phyloP scores from a whole-genome alignment of 2,797 vertebrate species.

The Clamator glandarius region DNA sequence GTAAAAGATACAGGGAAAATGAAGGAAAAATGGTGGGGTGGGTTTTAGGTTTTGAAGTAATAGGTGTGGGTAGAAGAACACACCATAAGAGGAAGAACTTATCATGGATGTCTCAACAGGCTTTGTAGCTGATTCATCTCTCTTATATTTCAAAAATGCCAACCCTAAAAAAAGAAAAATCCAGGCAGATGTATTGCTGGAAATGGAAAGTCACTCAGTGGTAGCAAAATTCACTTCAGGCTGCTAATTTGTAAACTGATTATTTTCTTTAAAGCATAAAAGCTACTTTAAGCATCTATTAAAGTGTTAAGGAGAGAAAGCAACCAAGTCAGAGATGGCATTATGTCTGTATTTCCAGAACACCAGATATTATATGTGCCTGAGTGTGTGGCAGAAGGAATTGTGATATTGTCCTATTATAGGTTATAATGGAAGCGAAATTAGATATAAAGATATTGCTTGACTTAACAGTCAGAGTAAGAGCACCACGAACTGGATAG shows the following conservation, averaged over 20 bases:
- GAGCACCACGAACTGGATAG: not conserved
- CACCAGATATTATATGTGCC: not conserved
- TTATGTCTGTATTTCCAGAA: not conserved
- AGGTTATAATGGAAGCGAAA: not conserved
- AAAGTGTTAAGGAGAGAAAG: slow-evolving; percentile 3
- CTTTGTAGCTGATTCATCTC: not conserved
- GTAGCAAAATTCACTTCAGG: slow-evolving; percentile 42
- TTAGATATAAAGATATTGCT: not conserved
- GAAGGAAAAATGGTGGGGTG: not conserved
- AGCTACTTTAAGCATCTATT: slow-evolving; percentile 18
- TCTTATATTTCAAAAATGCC: not conserved
- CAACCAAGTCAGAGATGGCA: not conserved
- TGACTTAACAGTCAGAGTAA: not conserved
- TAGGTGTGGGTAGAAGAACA: not conserved
- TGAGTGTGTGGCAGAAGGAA: not conserved
- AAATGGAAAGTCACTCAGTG: slow-evolving; percentile 25
- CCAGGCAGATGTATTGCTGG: not conserved
- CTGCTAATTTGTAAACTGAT: slow-evolving; percentile 57
- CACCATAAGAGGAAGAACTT: not conserved
- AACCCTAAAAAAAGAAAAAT: not conserved
- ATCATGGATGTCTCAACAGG: not conserved
- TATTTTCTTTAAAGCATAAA: slow-evolving; percentile 27
- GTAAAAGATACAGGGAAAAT: not conserved
- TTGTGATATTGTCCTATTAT: not conserved
- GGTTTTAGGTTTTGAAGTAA: not conserved